Evolutionary conservation across 2,888 invertebrate genomes (phyloP).

Genomic region (Xanthorhoe designata): DNA sequence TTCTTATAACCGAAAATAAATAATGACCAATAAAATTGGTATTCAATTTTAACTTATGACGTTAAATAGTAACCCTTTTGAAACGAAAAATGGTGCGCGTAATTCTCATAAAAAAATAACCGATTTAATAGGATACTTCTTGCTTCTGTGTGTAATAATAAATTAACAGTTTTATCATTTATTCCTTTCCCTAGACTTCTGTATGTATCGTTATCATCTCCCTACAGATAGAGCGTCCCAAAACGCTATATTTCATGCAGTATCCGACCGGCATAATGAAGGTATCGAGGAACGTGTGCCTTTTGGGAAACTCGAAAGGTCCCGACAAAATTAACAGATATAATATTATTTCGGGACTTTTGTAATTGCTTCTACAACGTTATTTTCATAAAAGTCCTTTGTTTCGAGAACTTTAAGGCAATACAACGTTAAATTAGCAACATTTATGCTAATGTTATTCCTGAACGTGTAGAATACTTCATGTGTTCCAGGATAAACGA

Average conservation of each 20-base stretch:
- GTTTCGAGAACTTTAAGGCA: not conserved
- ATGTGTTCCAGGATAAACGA: too few species aligned
- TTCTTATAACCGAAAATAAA: too few species aligned
- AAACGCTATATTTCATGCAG: constrained; percentile 69
- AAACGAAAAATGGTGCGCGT: too few species aligned
- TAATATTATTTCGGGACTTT: constrained; percentile 3
- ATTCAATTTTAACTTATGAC: too few species aligned
- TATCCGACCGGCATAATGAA: constrained; percentile 62
- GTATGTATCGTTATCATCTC: constrained; percentile 58
- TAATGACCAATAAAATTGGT: too few species aligned
- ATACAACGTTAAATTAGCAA: not conserved
- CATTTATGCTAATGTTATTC: not conserved
- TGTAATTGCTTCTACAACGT: not conserved
- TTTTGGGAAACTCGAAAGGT: constrained; percentile 12
- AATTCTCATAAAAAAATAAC: too few species aligned
- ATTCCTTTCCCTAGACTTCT: constrained; percentile 5
- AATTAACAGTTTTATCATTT: not conserved
- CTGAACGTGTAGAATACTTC: too few species aligned
- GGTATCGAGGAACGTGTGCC: constrained; percentile 59
- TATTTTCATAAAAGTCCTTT: not conserved
- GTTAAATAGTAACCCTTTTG: too few species aligned
- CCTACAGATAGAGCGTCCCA: constrained; percentile 59
- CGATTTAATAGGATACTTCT: too few species aligned
- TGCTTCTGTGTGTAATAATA: too few species aligned
- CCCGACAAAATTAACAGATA: constrained; percentile 10